Evolutionary conservation across 2,888 invertebrate species (phyloP).

Genomic region (Mythimna impura): DNA sequence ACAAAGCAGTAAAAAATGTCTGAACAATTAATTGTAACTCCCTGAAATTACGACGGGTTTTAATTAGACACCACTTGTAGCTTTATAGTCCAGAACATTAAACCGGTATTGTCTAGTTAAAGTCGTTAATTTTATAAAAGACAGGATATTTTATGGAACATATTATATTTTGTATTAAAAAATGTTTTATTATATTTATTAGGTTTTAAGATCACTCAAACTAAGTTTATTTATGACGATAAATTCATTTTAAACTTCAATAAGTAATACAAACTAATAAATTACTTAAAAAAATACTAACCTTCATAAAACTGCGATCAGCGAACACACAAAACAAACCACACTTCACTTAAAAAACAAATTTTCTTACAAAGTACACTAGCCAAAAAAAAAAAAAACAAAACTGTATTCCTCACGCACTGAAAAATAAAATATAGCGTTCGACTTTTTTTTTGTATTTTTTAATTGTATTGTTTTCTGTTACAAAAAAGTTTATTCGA

Average conservation of each 20-base stretch:
- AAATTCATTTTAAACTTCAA: not conserved
- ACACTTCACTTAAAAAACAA: constrained; percentile 59
- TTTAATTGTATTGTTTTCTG: constrained; percentile 36
- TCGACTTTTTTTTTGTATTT: constrained; percentile 34
- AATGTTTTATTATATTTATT: not conserved
- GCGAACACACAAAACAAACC: constrained; percentile 41
- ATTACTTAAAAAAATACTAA: constrained; percentile 31
- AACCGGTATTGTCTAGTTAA: constrained; percentile 33
- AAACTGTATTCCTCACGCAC: constrained; percentile 54
- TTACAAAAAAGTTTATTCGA: constrained; percentile 62
- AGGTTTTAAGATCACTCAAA: not conserved
- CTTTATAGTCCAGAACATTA: constrained; percentile 38
- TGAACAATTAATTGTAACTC: constrained; percentile 54
- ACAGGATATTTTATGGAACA: not conserved
- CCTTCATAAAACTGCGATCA: constrained; percentile 49
- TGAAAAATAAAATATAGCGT: constrained; percentile 37
- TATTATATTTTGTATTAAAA: not conserved
- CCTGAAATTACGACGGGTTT: constrained; percentile 52
- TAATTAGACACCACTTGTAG: constrained; percentile 61
- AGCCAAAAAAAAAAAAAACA: constrained; percentile 25
- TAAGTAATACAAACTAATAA: not conserved
- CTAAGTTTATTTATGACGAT: not conserved
- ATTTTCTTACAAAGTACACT: constrained; percentile 51
- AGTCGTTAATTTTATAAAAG: constrained; percentile 31
- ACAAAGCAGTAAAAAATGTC: constrained; percentile 46